Evolutionary conservation across 2,797 vertebrate genomes (phyloP).

Genomic region (Limosa lapponica): DNA sequence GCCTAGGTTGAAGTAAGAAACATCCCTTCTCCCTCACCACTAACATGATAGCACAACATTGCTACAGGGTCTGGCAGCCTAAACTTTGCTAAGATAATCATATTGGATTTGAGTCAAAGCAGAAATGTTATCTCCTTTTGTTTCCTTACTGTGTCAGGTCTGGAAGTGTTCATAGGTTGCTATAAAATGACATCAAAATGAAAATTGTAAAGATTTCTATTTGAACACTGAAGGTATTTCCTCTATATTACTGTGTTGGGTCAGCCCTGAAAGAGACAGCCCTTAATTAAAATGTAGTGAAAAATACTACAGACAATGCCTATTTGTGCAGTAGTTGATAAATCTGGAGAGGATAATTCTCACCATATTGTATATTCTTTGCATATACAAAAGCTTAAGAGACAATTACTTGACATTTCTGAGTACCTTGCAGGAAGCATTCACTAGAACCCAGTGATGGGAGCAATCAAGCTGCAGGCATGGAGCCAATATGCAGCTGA

Average conservation of each 20-base stretch:
- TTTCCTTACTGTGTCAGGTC: neutral
- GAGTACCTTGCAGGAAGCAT: constrained; percentile 20
- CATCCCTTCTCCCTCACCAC: neutral
- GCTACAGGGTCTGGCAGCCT: neutral
- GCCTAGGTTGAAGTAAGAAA: neutral
- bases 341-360: neutral
- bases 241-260: neutral
- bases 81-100: neutral
- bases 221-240: neutral
- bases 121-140: neutral
- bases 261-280: neutral
- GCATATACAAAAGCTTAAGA: neutral
- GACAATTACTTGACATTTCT: neutral
- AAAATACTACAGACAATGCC: neutral
- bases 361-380: neutral
- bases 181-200: neutral
- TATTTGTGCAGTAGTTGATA: neutral
- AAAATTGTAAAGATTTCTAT: neutral
- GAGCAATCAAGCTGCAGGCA: constrained; percentile 27
- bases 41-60: neutral
- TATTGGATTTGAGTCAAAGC: neutral
- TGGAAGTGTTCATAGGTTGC: neutral
- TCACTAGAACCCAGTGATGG: neutral
- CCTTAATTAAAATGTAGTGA: neutral
- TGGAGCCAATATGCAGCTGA: neutral